These are phyloP conservation scores for Pemphigus obesinymphae DNA, from an alignment of 1,140 invertebrate species.

Conservation along the genomic window DNA sequence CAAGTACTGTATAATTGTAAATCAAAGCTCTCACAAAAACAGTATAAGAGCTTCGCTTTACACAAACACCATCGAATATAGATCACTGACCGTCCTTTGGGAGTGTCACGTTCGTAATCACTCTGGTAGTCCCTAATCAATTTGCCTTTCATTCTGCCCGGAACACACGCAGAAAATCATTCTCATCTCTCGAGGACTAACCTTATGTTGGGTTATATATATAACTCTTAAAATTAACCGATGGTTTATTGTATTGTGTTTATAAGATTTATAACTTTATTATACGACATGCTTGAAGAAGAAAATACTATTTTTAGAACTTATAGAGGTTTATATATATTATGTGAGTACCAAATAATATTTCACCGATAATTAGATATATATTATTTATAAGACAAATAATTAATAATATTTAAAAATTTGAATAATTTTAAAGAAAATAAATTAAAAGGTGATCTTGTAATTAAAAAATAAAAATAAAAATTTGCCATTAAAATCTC, in stretches of 20 bases:
- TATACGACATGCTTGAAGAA: no score
- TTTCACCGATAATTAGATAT: no score
- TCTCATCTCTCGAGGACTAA: neutral
- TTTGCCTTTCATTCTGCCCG: conserved; percentile 9
- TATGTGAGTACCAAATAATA: no score
- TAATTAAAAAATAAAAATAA: no score
- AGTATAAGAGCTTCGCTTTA: neutral
- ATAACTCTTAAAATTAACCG: neutral
- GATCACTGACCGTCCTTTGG: neutral
- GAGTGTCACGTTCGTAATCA: conserved; percentile 10
- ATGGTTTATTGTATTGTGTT: neutral
- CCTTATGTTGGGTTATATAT: neutral
- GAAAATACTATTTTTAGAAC: no score
- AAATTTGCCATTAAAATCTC: no score
- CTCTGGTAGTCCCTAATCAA: neutral
- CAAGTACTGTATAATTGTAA: conserved; percentile 14
- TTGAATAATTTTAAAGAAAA: no score
- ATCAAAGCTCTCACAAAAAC: neutral
- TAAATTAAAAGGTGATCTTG: no score
- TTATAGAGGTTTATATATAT: no score
- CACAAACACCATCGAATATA: neutral
- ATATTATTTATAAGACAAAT: no score
- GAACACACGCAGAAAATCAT: neutral
- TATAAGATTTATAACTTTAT: neutral
- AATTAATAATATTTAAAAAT: no score